These are phyloP conservation scores for Mycogona germanica DNA, from an alignment of 2,888 invertebrate genomes.

Conservation along the genomic window DNA sequence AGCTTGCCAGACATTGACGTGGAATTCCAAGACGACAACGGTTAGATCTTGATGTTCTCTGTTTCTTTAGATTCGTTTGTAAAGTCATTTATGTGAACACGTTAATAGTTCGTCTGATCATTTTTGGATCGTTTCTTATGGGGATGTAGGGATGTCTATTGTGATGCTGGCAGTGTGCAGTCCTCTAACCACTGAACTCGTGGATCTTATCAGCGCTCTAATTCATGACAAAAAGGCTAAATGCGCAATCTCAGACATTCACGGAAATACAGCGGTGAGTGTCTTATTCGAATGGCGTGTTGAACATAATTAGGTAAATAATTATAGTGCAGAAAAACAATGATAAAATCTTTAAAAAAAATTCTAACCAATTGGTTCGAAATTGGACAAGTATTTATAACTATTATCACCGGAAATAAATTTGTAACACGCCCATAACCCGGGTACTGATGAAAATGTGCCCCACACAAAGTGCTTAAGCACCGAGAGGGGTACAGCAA, in stretches of 20 bases:
- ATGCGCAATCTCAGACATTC: slow-evolving; percentile 33
- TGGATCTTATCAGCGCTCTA: slow-evolving; percentile 34
- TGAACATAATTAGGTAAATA: too few species aligned
- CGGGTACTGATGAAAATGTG: too few species aligned
- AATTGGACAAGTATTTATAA: too few species aligned
- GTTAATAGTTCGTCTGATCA: background rate
- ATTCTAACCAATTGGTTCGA: too few species aligned
- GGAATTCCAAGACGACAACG: slow-evolving; percentile 35
- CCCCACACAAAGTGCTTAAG: too few species aligned
- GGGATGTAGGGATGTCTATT: slow-evolving; percentile 33
- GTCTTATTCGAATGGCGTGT: too few species aligned
- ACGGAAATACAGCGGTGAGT: slow-evolving; percentile 36
- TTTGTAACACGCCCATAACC: too few species aligned
- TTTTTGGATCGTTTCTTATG: background rate
- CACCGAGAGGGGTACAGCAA: too few species aligned
- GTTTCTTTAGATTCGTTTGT: background rate
- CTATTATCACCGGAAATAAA: too few species aligned
- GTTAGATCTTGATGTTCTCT: slow-evolving; percentile 24
- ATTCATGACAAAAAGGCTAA: slow-evolving; percentile 37
- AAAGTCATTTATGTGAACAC: background rate
- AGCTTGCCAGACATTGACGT: slow-evolving; percentile 36
- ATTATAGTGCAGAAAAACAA: too few species aligned
- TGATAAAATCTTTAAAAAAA: too few species aligned
- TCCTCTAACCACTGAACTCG: slow-evolving; percentile 28
- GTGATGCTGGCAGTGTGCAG: slow-evolving; percentile 33